These are phyloP conservation scores for Uria aalge DNA, from an alignment of 2,113 vertebrate genomes.

Conservation along the genomic window DNA sequence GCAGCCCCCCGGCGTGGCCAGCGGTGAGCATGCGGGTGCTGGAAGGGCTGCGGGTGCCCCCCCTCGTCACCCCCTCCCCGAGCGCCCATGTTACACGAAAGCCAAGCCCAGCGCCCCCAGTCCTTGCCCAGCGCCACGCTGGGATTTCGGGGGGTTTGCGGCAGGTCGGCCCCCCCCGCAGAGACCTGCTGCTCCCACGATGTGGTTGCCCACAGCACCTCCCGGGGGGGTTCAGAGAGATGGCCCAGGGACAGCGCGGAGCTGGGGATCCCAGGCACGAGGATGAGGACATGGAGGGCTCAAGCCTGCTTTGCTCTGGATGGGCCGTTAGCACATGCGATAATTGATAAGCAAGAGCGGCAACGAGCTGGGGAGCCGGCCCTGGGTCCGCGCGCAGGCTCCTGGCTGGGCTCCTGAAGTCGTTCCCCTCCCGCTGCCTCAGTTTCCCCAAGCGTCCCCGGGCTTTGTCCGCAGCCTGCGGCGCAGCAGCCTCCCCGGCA, in stretches of 20 bases:
- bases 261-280: fast-evolving
- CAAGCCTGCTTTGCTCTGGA: background rate
- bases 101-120: background rate
- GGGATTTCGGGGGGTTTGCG: fast-evolving
- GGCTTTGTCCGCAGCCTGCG: fast-evolving
- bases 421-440: background rate
- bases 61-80: fast-evolving
- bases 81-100: background rate
- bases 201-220: background rate
- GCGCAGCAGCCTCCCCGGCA: background rate
- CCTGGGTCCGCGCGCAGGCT: fast-evolving
- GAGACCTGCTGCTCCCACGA: background rate
- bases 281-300: background rate
- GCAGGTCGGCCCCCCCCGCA: background rate
- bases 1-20: background rate
- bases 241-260: background rate
- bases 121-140: background rate
- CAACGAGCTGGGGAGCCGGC: background rate
- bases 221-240: background rate
- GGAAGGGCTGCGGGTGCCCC: background rate
- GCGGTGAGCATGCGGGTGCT: background rate
- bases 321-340: constrained; percentile 29
- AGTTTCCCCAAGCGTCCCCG: background rate
- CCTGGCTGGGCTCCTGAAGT: background rate
- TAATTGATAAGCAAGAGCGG: background rate